Evolutionary conservation across 2,888 invertebrate species (phyloP).

Genomic region (Hirtodrosophila duncani): DNA sequence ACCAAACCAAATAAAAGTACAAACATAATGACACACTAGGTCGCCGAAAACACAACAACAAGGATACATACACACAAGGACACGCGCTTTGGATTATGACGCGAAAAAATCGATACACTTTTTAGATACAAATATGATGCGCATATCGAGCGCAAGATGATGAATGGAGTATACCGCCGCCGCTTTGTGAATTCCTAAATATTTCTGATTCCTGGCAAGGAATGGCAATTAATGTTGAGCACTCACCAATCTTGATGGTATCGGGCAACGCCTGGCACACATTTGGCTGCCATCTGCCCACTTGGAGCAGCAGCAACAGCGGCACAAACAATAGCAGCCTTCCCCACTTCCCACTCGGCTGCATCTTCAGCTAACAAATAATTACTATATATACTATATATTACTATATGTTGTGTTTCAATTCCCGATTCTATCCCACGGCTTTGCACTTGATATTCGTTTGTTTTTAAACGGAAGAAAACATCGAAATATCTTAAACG

Average conservation of each 20-base stretch:
- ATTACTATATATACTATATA: too few species aligned
- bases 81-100: constrained; percentile 43
- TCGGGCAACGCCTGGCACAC: constrained; percentile 68
- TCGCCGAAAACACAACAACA: constrained; percentile 29
- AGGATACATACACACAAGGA: constrained; percentile 4
- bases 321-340: constrained; percentile 15
- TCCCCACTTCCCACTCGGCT: constrained; percentile 7
- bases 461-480: too few species aligned
- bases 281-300: constrained; percentile 23
- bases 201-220: neutral
- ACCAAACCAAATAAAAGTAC: constrained; percentile 35
- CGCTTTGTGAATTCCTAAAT: neutral
- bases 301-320: constrained; percentile 33
- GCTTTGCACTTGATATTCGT: too few species aligned
- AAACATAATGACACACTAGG: constrained; percentile 31
- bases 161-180: too few species aligned
- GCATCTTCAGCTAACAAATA: constrained; percentile 43
- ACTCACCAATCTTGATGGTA: constrained; percentile 76
- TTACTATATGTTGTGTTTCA: too few species aligned
- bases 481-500: too few species aligned
- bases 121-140: constrained; percentile 27
- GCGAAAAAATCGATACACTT: constrained; percentile 68
- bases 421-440: too few species aligned
- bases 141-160: constrained; percentile 2
- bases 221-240: constrained; percentile 21